Percentiles rank a stretch among this genome's conserved stretches.
Conservation (phyloP, 1,140 invertebrate species). For the Eciton burchellii region DNA sequence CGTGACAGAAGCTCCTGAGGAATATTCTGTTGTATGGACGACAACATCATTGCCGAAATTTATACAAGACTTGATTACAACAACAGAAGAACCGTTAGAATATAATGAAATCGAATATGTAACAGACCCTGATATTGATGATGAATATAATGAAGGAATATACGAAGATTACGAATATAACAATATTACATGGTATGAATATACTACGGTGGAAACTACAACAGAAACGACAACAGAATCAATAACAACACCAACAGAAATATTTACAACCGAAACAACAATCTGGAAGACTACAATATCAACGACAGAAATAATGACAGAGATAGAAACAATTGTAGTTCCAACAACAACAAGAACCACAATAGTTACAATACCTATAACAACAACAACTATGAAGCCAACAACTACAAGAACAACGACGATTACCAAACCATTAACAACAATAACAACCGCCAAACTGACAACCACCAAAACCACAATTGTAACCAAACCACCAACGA, state of each 20-base stretch:
- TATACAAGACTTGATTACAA: background rate
- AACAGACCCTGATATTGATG: background rate
- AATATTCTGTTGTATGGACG: too few relatives aligned
- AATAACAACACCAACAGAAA: background rate
- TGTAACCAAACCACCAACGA: background rate
- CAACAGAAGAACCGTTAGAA: background rate
- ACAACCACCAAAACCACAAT: background rate
- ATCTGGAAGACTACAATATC: background rate
- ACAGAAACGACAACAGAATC: background rate
- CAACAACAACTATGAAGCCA: background rate
- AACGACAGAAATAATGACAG: background rate
- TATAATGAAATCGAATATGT: slow-evolving; percentile 1
- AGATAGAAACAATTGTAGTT: background rate
- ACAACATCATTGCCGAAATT: background rate
- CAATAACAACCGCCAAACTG: background rate
- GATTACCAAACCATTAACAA: background rate
- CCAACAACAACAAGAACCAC: too few relatives aligned
- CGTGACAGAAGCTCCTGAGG: background rate
- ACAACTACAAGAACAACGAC: too few relatives aligned
- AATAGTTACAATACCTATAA: slow-evolving; percentile 10
- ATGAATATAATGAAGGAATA: background rate
- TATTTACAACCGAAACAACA: slow-evolving; percentile 4
- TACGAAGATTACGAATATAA: slow-evolving; percentile 1
- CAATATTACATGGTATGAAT: background rate
- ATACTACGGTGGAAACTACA: background rate